Evolutionary conservation across 1,140 invertebrate genomes (phyloP).

Genomic region (Oncopodura yosiiana): DNA sequence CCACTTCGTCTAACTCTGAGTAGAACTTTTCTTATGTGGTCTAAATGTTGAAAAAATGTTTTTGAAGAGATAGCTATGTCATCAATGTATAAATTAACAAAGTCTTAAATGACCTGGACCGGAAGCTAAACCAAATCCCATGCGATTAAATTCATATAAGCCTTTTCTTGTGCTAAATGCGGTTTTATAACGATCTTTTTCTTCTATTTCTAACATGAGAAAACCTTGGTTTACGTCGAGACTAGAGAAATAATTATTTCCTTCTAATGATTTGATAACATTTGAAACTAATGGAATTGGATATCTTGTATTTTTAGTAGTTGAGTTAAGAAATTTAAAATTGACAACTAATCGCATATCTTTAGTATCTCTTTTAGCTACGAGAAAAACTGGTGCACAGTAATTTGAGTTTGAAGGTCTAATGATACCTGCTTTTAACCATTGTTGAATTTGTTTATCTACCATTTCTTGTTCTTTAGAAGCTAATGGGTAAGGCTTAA

Average conservation of each 20-base stretch:
- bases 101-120: constrained; percentile 22
- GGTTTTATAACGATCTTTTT: constrained; percentile 36
- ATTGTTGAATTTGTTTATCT: constrained; percentile 23
- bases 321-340: constrained; percentile 14
- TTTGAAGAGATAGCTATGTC: constrained; percentile 20
- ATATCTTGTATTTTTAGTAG: constrained; percentile 1
- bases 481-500: too few relatives aligned
- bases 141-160: constrained; percentile 32
- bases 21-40: constrained; percentile 21
- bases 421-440: constrained; percentile 30
- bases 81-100: constrained; percentile 21
- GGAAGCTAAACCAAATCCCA: constrained; percentile 36
- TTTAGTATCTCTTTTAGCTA: constrained; percentile 28
- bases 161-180: constrained; percentile 34
- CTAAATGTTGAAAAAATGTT: constrained; percentile 19
- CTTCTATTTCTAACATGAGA: constrained; percentile 15
- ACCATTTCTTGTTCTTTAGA: constrained; percentile 27
- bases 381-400: constrained; percentile 29
- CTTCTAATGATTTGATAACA: constrained; percentile 3
- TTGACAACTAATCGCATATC: constrained; percentile 18
- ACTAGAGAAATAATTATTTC: background rate
- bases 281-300: constrained; percentile 9
- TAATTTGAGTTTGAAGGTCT: constrained; percentile 23
- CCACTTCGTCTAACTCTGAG: too few relatives aligned
- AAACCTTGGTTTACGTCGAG: constrained; percentile 17